A percentile compares a stretch with the other conserved stretches of the same genome.
Evolutionary conservation across 2,888 invertebrate genomes (phyloP).

Genomic region (Hirtodrosophila confusa): DNA sequence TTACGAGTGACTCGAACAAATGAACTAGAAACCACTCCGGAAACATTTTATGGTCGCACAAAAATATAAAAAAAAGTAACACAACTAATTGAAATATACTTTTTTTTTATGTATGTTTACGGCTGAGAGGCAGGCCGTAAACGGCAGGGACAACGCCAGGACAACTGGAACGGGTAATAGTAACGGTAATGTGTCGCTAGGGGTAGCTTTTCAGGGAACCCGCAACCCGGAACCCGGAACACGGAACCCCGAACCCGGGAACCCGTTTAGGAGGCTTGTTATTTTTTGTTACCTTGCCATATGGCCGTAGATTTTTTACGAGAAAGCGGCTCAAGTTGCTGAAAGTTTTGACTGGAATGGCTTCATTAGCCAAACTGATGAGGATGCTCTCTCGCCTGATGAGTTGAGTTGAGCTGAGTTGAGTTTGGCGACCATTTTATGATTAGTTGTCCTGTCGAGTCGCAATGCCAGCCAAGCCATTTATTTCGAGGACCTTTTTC

Average conservation of each 20-base stretch:
- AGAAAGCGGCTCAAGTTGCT: conserved; percentile 26
- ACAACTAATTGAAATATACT: conserved; percentile 72
- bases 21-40: conserved; percentile 63
- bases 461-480: conserved; percentile 47
- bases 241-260: background rate
- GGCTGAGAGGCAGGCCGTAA: conserved; percentile 50
- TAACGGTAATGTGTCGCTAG: conserved; percentile 37
- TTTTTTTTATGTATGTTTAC: conserved; percentile 53
- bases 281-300: conserved; percentile 79
- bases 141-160: conserved; percentile 10
- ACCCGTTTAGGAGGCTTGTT: conserved; percentile 62
- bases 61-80: conserved; percentile 35
- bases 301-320: conserved; percentile 72
- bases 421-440: conserved; percentile 53
- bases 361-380: conserved; percentile 42
- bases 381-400: background rate
- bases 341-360: conserved; percentile 35
- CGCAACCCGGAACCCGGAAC: background rate
- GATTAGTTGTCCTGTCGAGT: conserved; percentile 56
- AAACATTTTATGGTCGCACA: conserved; percentile 63
- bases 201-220: conserved; percentile 28
- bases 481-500: conserved; percentile 63
- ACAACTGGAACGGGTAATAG: conserved; percentile 23
- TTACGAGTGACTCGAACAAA: conserved; percentile 66
- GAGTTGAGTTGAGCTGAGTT: background rate